A percentile compares a stretch with the other conserved stretches of the same genome.
Conservation (phyloP, 2,797 vertebrate genomes). For the Enteromius viviparus region DNA sequence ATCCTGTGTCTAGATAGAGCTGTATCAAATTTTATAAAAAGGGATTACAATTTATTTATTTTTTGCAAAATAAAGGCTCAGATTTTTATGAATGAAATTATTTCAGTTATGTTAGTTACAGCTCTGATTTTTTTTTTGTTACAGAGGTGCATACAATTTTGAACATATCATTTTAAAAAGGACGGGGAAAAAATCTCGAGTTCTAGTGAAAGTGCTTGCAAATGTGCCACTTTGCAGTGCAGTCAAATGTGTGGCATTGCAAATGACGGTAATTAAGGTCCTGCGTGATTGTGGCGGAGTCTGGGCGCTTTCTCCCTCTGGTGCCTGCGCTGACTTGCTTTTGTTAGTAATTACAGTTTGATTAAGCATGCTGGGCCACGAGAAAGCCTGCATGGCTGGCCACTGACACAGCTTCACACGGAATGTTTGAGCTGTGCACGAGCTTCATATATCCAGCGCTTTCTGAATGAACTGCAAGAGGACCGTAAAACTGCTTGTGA, state of each 20-base stretch:
- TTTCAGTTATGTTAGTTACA: neutral
- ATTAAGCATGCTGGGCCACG: conserved; percentile 80
- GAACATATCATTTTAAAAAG: conserved; percentile 27
- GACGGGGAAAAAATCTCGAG: neutral
- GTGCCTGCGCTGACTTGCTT: conserved; percentile 76
- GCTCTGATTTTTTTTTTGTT: conserved; percentile 4
- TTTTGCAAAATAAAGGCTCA: neutral
- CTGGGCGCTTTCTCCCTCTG: conserved; percentile 58
- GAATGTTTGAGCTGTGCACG: conserved; percentile 71
- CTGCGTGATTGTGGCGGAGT: conserved; percentile 68
- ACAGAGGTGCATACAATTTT: conserved; percentile 1
- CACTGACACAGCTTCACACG: conserved; percentile 76
- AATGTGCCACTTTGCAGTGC: conserved; percentile 42
- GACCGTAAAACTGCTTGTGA: conserved; percentile 60
- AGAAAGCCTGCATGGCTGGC: conserved; percentile 71
- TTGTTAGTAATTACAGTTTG: conserved; percentile 82
- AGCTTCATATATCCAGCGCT: conserved; percentile 53
- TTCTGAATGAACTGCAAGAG: conserved; percentile 10
- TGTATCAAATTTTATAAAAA: neutral
- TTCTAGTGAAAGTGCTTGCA: conserved; percentile 53
- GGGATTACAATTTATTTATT: neutral
- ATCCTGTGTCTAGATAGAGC: neutral
- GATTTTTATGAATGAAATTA: neutral
- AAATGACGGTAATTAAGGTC: conserved; percentile 71
- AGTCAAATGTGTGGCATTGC: conserved; percentile 64